Base-by-base conservation (phyloP, 2,797 vertebrate species). In the Helostoma temminkii region DNA sequence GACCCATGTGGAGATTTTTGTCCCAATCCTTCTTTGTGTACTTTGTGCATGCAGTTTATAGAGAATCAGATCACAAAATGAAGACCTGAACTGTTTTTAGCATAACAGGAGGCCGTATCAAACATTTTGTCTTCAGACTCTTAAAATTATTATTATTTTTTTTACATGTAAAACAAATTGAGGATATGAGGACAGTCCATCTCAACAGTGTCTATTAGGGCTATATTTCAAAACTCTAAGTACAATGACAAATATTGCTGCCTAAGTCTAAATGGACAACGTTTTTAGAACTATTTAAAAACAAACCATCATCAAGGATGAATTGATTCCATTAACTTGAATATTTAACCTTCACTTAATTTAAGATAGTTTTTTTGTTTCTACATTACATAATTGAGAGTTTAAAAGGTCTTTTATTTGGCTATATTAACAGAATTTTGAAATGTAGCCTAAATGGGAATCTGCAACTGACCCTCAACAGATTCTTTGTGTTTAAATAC, bases 361-460 rank as follows among this genome's bases (percentile, higher is more conserved):
- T 94, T 93, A 90, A 87, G 68, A 78, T 87, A 56, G 80, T 73
- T 80, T 81, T 78, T 87, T 71, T 74, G 63, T 71, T 54, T 87
- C 81, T 92, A 93, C 88, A 91, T 94, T 93, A 94, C 91, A 93
- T 93, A 83, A 92, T 83, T 90, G 77, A 86, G 85, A 73, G 84
- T 94, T 94, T 92, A 92, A 92, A 92, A 86, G 81, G 71, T 86
- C 66, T 91, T 91, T 92, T 91, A 91, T 91, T 91, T 45, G 67
- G 83, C 90, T 94, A 92, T 91, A 93, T 93, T 94, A 93, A 92
- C 91, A 94, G 94, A 98, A 98, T 98, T 98, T 99, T 99, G 97
- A 99, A 98, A 99, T 98, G 97, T 97, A 99, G 97, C 96, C 97
- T 98, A 96, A 91, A 95, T 96, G 96, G 97, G 96, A 97, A 96